Percentiles rank a stretch among this genome's conserved stretches.
Evolutionary conservation across 1,140 invertebrate species (phyloP).

Genomic region (Scaptomyza pallida): DNA sequence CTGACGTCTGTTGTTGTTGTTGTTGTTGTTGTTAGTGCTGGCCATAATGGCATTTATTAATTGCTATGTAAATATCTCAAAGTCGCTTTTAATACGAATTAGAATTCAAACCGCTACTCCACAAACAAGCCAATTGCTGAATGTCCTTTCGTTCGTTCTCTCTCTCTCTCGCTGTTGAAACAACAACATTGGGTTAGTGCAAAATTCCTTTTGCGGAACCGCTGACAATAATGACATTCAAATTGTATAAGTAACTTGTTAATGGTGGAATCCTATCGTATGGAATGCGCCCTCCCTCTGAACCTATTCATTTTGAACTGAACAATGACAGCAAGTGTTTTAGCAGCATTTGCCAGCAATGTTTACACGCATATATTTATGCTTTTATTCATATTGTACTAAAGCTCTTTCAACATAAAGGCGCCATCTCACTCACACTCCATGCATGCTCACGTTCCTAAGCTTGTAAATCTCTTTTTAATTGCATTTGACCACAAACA

Average conservation of each 20-base stretch:
- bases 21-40: slow-evolving; percentile 44
- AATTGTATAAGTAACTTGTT: slow-evolving; percentile 24
- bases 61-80: slow-evolving; percentile 68
- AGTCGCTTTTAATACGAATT: slow-evolving; percentile 56
- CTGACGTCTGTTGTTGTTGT: slow-evolving; percentile 11
- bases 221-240: slow-evolving; percentile 18
- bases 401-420: slow-evolving; percentile 3
- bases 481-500: slow-evolving; percentile 79
- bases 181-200: slow-evolving; percentile 1
- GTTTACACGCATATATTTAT: too few relatives aligned
- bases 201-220: neutral
- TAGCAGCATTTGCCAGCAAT: neutral
- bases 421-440: neutral
- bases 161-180: slow-evolving; percentile 16
- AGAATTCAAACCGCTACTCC: slow-evolving; percentile 27
- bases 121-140: slow-evolving; percentile 46
- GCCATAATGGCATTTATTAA: slow-evolving; percentile 66
- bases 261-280: slow-evolving; percentile 4
- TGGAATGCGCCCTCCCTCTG: slow-evolving; percentile 12
- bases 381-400: too few relatives aligned
- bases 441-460: slow-evolving; percentile 11
- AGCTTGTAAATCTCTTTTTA: slow-evolving; percentile 79
- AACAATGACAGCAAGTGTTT: slow-evolving; percentile 4
- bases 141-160: neutral
- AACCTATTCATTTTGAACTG: slow-evolving; percentile 9